Percentiles rank a stretch among this genome's conserved stretches.
Conservation (phyloP, 2,888 invertebrate species). For the Rugalucina vietnamica region DNA sequence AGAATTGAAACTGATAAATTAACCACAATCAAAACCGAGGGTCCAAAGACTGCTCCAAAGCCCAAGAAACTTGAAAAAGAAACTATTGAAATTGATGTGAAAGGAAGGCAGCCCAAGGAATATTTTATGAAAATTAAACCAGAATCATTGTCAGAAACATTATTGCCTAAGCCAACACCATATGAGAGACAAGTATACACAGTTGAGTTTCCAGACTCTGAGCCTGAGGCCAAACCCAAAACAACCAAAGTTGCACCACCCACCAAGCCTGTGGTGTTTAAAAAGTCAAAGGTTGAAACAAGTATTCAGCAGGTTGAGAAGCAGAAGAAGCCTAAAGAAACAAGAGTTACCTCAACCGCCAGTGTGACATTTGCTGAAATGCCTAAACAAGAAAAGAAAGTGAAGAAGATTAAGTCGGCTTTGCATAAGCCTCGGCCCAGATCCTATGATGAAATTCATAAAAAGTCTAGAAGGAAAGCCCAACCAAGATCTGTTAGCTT, state of each 20-base stretch:
- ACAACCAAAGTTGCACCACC: neutral
- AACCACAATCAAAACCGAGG: neutral
- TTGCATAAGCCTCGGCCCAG: neutral
- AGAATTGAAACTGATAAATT: neutral
- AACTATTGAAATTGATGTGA: neutral
- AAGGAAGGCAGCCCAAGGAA: neutral
- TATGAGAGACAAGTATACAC: neutral
- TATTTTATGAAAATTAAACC: neutral
- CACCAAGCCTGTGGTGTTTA: neutral
- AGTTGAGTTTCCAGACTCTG: constrained; percentile 4
- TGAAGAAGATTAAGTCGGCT: neutral
- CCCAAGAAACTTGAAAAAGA: neutral
- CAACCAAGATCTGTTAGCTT: constrained; percentile 1
- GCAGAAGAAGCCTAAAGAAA: neutral
- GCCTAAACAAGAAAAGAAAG: neutral
- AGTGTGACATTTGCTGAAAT: neutral
- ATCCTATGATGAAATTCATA: neutral
- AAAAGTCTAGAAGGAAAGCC: neutral
- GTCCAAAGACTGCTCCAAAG: neutral
- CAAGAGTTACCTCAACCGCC: neutral
- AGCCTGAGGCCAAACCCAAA: neutral
- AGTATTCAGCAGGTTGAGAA: neutral
- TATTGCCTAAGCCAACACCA: neutral
- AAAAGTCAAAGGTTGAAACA: neutral
- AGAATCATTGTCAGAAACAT: neutral